Conservation (phyloP, 2,797 vertebrate genomes). For the Rhynchotus rufescens region DNA sequence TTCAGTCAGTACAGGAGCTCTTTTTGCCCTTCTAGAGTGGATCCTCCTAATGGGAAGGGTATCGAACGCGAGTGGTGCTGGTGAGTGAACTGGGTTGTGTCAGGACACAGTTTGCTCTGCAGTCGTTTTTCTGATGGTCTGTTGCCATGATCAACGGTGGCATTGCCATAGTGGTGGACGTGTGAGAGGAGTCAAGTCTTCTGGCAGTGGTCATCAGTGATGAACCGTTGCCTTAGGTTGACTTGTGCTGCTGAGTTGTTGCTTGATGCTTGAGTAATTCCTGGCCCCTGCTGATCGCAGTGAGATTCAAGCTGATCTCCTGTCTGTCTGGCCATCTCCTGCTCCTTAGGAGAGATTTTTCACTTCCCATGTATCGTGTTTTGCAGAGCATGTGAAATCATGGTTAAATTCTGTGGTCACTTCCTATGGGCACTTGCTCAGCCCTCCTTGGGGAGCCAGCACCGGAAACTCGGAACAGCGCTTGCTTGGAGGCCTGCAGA, state of each 20-base stretch:
- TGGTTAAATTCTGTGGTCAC: not conserved
- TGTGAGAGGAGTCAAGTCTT: too few species aligned
- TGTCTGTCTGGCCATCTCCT: not conserved
- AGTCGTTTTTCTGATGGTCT: not conserved
- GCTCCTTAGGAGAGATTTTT: not conserved
- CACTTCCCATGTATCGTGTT: conserved; percentile 6
- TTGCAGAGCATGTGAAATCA: conserved; percentile 6
- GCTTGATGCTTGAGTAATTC: not conserved
- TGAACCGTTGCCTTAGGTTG: not conserved
- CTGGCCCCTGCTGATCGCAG: not conserved
- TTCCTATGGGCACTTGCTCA: conserved; percentile 26
- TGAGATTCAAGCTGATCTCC: not conserved
- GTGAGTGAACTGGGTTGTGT: not conserved
- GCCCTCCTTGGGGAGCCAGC: not conserved
- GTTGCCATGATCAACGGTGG: not conserved
- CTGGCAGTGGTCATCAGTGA: not conserved
- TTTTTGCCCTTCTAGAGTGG: not conserved
- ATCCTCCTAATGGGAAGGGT: not conserved
- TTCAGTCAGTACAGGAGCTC: not conserved
- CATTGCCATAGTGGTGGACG: not conserved
- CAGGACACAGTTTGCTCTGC: too few species aligned
- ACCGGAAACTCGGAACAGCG: not conserved
- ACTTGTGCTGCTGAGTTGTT: not conserved
- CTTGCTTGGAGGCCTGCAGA: conserved; percentile 18
- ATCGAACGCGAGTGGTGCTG: not conserved